Conservation (phyloP, 2,797 vertebrate genomes). For the Botia almorhae region DNA sequence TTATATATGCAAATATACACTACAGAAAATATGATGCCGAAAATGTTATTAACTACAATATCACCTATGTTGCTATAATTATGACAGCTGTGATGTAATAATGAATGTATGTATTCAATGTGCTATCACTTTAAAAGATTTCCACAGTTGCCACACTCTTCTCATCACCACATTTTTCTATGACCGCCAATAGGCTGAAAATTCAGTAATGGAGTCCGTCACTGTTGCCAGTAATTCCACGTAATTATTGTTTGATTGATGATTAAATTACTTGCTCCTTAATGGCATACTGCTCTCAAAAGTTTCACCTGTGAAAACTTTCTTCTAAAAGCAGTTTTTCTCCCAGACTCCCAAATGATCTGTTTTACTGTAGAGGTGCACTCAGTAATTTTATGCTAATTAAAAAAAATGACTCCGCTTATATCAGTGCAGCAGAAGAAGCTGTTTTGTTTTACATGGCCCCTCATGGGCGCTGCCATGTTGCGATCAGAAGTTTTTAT, state of each 20-base stretch:
- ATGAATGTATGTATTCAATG: neutral
- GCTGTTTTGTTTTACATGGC: neutral
- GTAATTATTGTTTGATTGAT: conserved; percentile 13
- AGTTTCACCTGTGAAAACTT: conserved; percentile 10
- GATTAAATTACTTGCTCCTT: conserved; percentile 23
- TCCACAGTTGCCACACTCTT: neutral
- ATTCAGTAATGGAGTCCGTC: neutral
- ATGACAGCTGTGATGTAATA: neutral
- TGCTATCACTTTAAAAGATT: neutral
- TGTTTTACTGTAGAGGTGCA: conserved; percentile 7
- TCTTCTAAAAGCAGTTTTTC: neutral
- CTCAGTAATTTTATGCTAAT: conserved; percentile 1
- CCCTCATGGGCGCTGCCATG: neutral
- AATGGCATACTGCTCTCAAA: conserved; percentile 12
- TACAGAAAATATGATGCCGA: no score
- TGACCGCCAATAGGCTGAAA: conserved; percentile 17
- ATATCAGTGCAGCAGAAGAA: neutral
- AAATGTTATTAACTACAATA: no score
- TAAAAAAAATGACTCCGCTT: neutral
- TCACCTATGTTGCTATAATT: neutral
- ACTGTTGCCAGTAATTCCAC: conserved; percentile 13
- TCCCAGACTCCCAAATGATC: neutral
- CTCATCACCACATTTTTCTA: neutral
- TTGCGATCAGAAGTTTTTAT: neutral
- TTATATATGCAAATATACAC: neutral